Evolutionary conservation across 2,797 vertebrate species (phyloP), one percentile per base, ranked within the genome.

Genomic region (Lophura swinhoii): DNA sequence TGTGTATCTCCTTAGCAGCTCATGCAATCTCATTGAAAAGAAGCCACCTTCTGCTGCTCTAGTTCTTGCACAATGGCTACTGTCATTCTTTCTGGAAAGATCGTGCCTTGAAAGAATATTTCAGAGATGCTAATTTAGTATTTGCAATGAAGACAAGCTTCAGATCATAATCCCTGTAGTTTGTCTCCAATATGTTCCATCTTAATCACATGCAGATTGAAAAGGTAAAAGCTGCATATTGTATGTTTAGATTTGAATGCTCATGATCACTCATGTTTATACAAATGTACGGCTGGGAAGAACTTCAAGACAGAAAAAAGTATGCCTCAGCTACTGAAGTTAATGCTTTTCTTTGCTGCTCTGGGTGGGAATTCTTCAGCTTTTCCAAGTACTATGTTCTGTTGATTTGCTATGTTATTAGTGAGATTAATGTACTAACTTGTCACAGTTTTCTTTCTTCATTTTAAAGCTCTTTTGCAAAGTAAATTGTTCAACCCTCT

Each of bases 301-400:
- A 74, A 48, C 15, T 4, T 71, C 55, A 55, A 66, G 41, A 69
- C 8, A 75, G 23, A 28, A 81, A 55, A 2, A 63, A 67, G 2
- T 2, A 33, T 10, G 2, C 9, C 15, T 58, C 1, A 1, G 7
- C 3, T 6, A 22, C 12, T 58, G 28, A 83, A 70, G 6, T 53
- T 22, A 72, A 76, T 7, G 16, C 1, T 62, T 53, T 67, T 44
- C 8, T 76, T 63, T 39, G 15, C 4, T 46, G 4, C 26, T 59
- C 17, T 43, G 53, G 5, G 8, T 17, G 24, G 3, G 21, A 7
- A 68, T 66, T 90, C 35, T 62, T 41, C 22, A 63, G 12, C 2
- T 73, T 80, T 80, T 8, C 14, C 46, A 76, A 77, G 48, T 46
- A 76, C 16, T 10, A 29, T 58, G 55, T 63, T 58, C 12, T 17